phyloP scores from a whole-genome alignment of 2,797 vertebrate species.

The Rhinichthys osculus region DNA sequence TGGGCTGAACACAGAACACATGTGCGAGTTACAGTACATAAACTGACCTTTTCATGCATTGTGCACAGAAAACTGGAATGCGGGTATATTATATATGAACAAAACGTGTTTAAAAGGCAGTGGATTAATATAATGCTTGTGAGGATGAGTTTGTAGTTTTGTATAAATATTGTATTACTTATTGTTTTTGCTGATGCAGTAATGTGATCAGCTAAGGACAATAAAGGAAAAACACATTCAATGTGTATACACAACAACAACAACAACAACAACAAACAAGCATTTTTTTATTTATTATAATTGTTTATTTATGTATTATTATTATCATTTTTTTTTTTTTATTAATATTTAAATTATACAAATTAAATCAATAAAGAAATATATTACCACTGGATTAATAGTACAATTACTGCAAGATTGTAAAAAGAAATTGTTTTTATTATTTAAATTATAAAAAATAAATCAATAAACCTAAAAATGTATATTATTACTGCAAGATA shows the following conservation, averaged over 20 bases:
- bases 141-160: background rate
- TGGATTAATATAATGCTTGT: too few species aligned
- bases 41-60: background rate
- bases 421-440: background rate
- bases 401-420: background rate
- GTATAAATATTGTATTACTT: background rate
- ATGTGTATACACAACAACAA: background rate
- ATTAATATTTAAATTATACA: background rate
- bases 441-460: background rate
- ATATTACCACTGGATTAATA: background rate
- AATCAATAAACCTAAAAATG: background rate
- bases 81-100: too few species aligned
- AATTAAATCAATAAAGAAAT: background rate
- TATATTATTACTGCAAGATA: background rate
- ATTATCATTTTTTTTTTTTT: background rate
- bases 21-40: background rate
- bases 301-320: too few species aligned
- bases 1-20: slow-evolving; percentile 77
- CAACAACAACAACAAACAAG: too few species aligned
- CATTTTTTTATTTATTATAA: background rate
- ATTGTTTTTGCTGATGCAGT: background rate
- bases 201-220: background rate
- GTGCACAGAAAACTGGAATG: background rate
- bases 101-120: background rate
- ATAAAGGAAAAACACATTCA: background rate